These are phyloP conservation scores for Serrognathus titanus DNA, from an alignment of 2,888 invertebrate species.

Conservation along the genomic window DNA sequence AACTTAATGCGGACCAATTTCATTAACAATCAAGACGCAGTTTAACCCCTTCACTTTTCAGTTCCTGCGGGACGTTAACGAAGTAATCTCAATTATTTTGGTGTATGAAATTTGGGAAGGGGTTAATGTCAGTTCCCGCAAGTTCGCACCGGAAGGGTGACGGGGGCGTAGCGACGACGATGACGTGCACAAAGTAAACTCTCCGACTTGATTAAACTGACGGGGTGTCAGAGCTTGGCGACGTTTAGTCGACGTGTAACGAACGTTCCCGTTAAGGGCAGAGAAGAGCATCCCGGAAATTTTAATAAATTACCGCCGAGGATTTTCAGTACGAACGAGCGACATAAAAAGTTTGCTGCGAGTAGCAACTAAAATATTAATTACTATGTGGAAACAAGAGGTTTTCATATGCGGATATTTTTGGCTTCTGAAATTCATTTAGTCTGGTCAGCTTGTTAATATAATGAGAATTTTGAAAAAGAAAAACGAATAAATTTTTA, in stretches of 20 bases:
- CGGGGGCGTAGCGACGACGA: conserved; percentile 14
- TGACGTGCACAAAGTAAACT: conserved; percentile 34
- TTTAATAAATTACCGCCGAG: conserved; percentile 29
- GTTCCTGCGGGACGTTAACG: conserved; percentile 18
- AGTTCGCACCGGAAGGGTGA: not conserved
- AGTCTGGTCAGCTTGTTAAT: too few species aligned
- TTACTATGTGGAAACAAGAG: too few species aligned
- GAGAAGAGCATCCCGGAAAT: conserved; percentile 31
- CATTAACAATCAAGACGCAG: conserved; percentile 24
- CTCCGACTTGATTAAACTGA: conserved; percentile 36
- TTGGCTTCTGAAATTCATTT: too few species aligned
- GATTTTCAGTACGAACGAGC: too few species aligned
- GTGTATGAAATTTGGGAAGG: conserved; percentile 17
- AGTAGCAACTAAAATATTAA: too few species aligned
- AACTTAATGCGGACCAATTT: conserved; percentile 27
- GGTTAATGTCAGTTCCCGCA: conserved; percentile 5
- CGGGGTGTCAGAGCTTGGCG: conserved; percentile 37
- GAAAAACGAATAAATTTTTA: too few species aligned
- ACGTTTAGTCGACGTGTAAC: conserved; percentile 38
- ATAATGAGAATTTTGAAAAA: too few species aligned
- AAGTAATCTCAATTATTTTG: conserved; percentile 21
- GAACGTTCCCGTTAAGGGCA: conserved; percentile 36
- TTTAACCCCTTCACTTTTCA: conserved; percentile 18
- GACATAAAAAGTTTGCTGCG: too few species aligned
- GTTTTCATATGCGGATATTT: too few species aligned